Conservation (phyloP, 2,888 invertebrate genomes). For the Uloborus plumipes region DNA sequence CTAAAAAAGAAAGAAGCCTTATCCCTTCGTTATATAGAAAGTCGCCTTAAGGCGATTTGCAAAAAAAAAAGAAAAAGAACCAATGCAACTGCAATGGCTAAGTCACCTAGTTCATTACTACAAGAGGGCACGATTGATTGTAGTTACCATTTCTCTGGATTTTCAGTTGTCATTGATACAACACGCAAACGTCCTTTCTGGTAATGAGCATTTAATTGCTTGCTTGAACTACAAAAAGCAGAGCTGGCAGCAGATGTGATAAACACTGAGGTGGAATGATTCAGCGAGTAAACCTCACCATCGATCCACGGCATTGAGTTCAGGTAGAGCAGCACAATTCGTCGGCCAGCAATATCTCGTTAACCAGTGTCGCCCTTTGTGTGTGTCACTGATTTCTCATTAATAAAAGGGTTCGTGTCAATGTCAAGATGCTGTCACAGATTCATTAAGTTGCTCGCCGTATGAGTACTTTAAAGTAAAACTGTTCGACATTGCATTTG, state of each 20-base stretch:
- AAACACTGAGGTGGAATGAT: background rate
- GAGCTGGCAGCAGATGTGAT: slow-evolving; percentile 11
- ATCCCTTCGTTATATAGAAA: too few species aligned
- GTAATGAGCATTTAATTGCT: slow-evolving; percentile 46
- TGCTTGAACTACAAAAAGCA: slow-evolving; percentile 18
- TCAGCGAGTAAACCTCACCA: background rate
- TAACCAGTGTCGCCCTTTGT: slow-evolving; percentile 16
- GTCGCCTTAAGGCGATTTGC: too few species aligned
- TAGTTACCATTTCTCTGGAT: slow-evolving; percentile 28
- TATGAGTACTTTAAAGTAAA: too few species aligned
- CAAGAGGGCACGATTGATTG: slow-evolving; percentile 22
- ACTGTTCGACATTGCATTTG: too few species aligned
- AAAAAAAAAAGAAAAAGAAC: too few species aligned
- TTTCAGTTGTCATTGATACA: slow-evolving; percentile 2
- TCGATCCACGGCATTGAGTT: slow-evolving; percentile 3
- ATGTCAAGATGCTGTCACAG: background rate
- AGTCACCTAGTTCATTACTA: too few species aligned
- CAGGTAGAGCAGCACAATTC: slow-evolving; percentile 18
- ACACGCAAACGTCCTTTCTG: background rate
- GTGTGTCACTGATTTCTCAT: slow-evolving; percentile 21
- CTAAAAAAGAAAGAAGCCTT: too few species aligned
- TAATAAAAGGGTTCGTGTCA: slow-evolving; percentile 2
- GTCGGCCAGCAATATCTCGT: slow-evolving; percentile 7
- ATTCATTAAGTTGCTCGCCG: background rate
- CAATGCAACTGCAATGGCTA: too few species aligned